phyloP scores from a whole-genome alignment of 2,888 invertebrate species.

The Brachypalpus laphriformis region DNA sequence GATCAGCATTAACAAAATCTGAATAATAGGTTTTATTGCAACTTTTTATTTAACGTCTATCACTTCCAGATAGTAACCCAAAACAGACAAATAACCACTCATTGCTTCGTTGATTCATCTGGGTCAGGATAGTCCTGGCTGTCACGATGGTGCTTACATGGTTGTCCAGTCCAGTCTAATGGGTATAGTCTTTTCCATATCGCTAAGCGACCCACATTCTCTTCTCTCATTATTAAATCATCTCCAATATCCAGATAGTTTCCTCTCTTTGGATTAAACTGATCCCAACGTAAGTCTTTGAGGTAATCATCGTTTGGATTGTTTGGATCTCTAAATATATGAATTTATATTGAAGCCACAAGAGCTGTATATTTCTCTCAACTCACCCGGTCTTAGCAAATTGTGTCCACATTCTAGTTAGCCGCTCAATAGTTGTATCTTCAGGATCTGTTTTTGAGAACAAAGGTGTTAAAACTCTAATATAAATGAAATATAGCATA shows the following conservation, averaged over 20 bases:
- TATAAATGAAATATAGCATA: constrained; percentile 82
- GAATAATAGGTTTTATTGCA: too few species aligned
- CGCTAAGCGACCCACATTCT: constrained; percentile 70
- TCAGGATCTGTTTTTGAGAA: constrained; percentile 82
- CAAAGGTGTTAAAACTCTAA: constrained; percentile 78
- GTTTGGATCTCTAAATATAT: constrained; percentile 78
- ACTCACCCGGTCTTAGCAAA: constrained; percentile 81
- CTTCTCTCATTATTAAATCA: constrained; percentile 75
- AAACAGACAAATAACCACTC: neutral
- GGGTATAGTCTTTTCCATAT: constrained; percentile 75
- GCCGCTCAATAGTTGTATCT: constrained; percentile 81
- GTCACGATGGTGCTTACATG: constrained; percentile 25
- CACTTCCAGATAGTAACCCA: neutral
- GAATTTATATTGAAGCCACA: too few species aligned
- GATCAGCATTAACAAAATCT: too few species aligned
- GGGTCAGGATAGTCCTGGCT: constrained; percentile 47
- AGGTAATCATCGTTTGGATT: constrained; percentile 78
- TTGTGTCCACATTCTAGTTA: constrained; percentile 82
- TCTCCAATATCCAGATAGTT: constrained; percentile 79
- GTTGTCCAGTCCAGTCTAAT: constrained; percentile 47
- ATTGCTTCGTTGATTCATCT: neutral
- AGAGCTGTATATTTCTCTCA: neutral
- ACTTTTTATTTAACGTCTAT: too few species aligned
- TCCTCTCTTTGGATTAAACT: constrained; percentile 75
- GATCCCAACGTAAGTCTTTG: constrained; percentile 77